Evolutionary conservation across 2,797 vertebrate genomes (phyloP).

Genomic region (Hapalemur alaotrensis): DNA sequence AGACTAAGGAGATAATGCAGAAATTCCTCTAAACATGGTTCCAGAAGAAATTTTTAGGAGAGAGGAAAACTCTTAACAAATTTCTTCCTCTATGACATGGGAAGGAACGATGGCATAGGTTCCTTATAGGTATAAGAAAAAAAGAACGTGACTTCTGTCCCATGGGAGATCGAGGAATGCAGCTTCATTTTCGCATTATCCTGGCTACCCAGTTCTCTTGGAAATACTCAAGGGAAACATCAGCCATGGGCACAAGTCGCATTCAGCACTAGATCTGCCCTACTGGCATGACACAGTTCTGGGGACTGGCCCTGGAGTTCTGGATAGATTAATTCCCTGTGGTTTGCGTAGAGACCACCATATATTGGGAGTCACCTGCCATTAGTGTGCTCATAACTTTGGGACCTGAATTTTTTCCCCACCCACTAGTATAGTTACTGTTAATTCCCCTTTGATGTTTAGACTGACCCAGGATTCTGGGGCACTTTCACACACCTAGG

Average conservation of each 20-base stretch:
- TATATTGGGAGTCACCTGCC: neutral
- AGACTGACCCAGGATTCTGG: neutral
- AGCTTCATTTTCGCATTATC: neutral
- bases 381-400: neutral
- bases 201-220: neutral
- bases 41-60: neutral
- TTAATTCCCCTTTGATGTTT: neutral
- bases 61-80: neutral
- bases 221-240: neutral
- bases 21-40: neutral
- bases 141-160: neutral
- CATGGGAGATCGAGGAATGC: fast-evolving
- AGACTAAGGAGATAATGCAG: neutral
- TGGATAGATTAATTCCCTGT: neutral
- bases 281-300: neutral
- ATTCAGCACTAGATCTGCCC: neutral
- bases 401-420: neutral
- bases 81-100: neutral
- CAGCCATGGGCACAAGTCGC: neutral
- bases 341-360: neutral
- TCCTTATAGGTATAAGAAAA: neutral
- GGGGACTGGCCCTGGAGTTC: neutral
- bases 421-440: neutral
- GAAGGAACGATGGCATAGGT: neutral
- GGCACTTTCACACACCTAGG: neutral